Evolutionary conservation across 2,113 vertebrate species (phyloP).

Genomic region (Gadus macrocephalus): DNA sequence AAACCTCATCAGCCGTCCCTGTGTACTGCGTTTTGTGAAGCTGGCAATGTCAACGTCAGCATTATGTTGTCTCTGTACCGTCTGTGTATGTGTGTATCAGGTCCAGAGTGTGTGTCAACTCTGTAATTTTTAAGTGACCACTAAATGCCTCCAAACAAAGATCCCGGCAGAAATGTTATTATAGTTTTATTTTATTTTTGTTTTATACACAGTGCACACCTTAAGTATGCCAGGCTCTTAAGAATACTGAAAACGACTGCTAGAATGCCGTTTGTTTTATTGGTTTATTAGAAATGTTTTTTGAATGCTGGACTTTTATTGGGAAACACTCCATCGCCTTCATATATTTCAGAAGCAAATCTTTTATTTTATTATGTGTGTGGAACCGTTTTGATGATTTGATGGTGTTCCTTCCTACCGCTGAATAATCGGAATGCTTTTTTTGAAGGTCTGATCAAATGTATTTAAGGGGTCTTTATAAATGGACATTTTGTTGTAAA

Average conservation of each 20-base stretch:
- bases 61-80: conserved; percentile 18
- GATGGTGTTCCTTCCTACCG: conserved; percentile 29
- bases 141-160: no score
- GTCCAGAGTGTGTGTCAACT: background rate
- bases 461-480: conserved; percentile 62
- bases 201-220: conserved; percentile 23
- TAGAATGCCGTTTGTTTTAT: conserved; percentile 23
- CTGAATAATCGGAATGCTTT: conserved; percentile 35
- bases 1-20: conserved; percentile 15
- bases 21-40: conserved; percentile 13
- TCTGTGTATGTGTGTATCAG: conserved; percentile 3
- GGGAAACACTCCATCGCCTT: conserved; percentile 25
- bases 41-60: conserved; percentile 21
- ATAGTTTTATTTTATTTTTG: background rate
- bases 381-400: conserved; percentile 46
- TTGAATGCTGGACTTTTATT: conserved; percentile 65
- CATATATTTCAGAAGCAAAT: conserved; percentile 26
- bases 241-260: conserved; percentile 20
- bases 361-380: conserved; percentile 41
- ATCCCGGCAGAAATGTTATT: no score
- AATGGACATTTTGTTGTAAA: conserved; percentile 64
- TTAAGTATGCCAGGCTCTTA: conserved; percentile 16
- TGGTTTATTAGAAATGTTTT: conserved; percentile 17
- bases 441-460: conserved; percentile 55
- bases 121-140: no score